Percentiles rank a stretch among this genome's conserved stretches.
Conservation (phyloP, 2,113 vertebrate species). For the Fregata magnificens region DNA sequence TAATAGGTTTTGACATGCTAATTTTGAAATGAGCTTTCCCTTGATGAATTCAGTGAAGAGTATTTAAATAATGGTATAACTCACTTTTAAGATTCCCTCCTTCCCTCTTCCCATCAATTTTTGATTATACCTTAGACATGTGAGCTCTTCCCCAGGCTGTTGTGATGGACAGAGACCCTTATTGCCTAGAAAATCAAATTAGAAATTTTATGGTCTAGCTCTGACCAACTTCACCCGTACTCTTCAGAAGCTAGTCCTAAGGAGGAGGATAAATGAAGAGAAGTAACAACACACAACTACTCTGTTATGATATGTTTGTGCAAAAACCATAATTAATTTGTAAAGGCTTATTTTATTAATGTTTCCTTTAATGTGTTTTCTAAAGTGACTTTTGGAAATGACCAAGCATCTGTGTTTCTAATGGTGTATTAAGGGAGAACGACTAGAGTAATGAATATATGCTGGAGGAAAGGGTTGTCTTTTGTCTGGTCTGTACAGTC, state of each 20-base stretch:
- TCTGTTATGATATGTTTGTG: not conserved
- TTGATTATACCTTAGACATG: not conserved
- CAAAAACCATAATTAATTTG: not conserved
- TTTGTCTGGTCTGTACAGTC: not conserved
- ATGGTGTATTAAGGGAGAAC: not conserved
- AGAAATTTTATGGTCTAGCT: not conserved
- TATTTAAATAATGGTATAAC: slow-evolving; percentile 34
- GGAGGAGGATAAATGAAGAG: not conserved
- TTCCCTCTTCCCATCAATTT: not conserved
- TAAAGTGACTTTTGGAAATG: not conserved
- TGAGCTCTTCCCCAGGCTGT: not conserved
- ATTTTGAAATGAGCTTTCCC: slow-evolving; percentile 49
- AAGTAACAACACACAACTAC: not conserved
- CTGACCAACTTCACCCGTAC: not conserved
- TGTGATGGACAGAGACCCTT: not conserved
- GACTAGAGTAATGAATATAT: not conserved
- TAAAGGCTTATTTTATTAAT: not conserved
- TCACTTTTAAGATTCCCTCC: not conserved
- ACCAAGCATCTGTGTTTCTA: not conserved
- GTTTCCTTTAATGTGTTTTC: not conserved
- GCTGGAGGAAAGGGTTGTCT: not conserved
- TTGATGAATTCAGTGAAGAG: not conserved
- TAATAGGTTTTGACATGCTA: slow-evolving; percentile 13
- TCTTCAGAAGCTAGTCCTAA: not conserved
- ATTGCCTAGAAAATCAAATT: not conserved